Evolutionary conservation across 2,888 invertebrate genomes (phyloP), one percentile per base, ranked within the genome.

Genomic region (Venustoraphidia nigricollis): DNA sequence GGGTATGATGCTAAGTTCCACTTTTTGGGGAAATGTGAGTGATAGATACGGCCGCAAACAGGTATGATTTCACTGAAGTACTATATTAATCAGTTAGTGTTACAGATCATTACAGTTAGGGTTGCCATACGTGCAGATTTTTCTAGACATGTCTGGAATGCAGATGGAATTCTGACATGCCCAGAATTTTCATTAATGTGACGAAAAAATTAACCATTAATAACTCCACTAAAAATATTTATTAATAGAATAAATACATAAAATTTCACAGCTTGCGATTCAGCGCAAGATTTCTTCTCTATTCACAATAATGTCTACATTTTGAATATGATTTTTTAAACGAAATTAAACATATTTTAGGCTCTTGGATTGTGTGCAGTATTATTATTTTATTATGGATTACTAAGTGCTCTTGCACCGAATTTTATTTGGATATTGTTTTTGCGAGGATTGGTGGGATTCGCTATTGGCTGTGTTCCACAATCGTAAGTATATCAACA

Each of bases 1-100:
- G 58, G 95, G 95, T 48, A 96, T 96, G 95, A 94, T 96, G 94
- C 68, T 93, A 36, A 93, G 93, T 58, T 91, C 93, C 1, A 88
- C 93, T 52, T 87, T 94, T 68, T 96, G 95, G 95, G 93, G 91
- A 13, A 91, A 90, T 61, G 72, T 96, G 47, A 93, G 92, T 68
- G 94, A 95, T 65, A 77, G 87, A 63, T 93, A 91, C 68, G 93
- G 94, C 38, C 73, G 93, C 53, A 89, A 89, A 73, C 82, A 80
- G 61, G 86, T 86, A 36, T 35, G 38, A 44, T 47, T 34, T 17
- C 14, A 27, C 1, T 6, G 1, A 27, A 27, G 27, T 27, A 27
- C 27, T 6, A 27, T 27, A 27, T 27, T 27, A 6, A 5, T 27
- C 6, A 27, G 27, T 17, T 17, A 17, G 17, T 17, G n/a, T 27